These are phyloP conservation scores for Spinus pinus DNA, from an alignment of 2,797 vertebrate genomes.

Conservation along the genomic window DNA sequence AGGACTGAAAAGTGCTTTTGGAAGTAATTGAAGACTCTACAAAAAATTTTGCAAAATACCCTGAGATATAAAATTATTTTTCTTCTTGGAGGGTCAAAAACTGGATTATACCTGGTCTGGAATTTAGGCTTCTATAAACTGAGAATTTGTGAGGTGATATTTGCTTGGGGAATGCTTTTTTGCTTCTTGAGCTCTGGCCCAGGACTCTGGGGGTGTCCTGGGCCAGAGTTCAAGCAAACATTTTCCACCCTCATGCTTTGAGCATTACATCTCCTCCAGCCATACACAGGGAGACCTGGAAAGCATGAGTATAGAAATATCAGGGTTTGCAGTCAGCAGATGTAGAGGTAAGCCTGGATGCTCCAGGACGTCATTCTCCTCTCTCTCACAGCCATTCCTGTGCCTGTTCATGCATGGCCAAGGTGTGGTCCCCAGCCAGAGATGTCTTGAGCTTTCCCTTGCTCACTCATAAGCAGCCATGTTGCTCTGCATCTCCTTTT, in stretches of 20 bases:
- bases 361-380: not conserved
- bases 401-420: not conserved
- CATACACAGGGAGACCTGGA: not conserved
- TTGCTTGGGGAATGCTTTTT: not conserved
- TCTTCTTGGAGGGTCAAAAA: not conserved
- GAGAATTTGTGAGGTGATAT: not conserved
- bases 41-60: not conserved
- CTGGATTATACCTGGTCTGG: not conserved
- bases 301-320: not conserved
- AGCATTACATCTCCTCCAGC: not conserved
- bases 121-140: not conserved
- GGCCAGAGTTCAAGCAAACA: not conserved
- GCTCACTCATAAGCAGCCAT: not conserved
- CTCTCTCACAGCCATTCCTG: rapidly evolving
- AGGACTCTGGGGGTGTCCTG: not conserved
- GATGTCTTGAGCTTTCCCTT: not conserved
- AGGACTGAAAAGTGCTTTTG: not conserved
- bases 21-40: not conserved
- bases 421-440: rapidly evolving
- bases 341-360: not conserved
- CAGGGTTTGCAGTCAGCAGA: not conserved
- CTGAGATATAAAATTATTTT: not conserved
- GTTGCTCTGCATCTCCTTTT: not conserved
- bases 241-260: not conserved
- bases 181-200: not conserved